Evolutionary conservation across 1,140 invertebrate genomes (phyloP).

Genomic region (Sesamia nonagrioides): DNA sequence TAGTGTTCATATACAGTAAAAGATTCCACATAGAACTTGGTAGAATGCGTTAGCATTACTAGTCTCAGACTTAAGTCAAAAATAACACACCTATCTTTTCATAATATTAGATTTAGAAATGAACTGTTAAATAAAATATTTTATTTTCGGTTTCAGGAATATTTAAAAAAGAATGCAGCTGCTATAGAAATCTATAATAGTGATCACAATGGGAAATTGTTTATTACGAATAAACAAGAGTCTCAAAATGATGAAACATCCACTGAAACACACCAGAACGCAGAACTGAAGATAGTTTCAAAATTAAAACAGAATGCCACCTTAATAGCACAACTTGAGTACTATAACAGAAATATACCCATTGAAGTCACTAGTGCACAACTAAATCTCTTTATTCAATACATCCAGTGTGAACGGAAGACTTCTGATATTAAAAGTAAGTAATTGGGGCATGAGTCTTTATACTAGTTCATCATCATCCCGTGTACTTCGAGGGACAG

Average conservation of each 20-base stretch:
- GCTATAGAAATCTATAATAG: neutral
- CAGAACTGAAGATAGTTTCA: neutral
- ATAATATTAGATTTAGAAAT: too few species aligned
- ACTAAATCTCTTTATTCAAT: slow-evolving; percentile 27
- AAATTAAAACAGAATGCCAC: slow-evolving; percentile 4
- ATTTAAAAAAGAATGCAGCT: neutral
- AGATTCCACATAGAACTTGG: too few species aligned
- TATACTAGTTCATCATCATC: too few species aligned
- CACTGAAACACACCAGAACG: too few species aligned
- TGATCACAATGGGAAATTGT: neutral
- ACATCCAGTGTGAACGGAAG: neutral
- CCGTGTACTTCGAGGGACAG: too few species aligned
- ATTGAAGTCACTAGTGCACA: slow-evolving; percentile 33
- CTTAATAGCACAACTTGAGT: slow-evolving; percentile 43
- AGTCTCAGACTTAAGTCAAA: too few species aligned
- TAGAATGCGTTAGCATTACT: too few species aligned
- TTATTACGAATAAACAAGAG: too few species aligned
- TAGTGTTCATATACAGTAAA: too few species aligned
- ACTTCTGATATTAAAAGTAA: neutral
- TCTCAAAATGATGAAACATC: too few species aligned
- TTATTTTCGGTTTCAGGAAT: neutral
- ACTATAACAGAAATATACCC: slow-evolving; percentile 25
- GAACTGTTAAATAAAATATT: too few species aligned
- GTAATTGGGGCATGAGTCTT: neutral
- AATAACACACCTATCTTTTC: too few species aligned